phyloP scores from a whole-genome alignment of 1,140 invertebrate species.

The Acromyrmex echinatior region DNA sequence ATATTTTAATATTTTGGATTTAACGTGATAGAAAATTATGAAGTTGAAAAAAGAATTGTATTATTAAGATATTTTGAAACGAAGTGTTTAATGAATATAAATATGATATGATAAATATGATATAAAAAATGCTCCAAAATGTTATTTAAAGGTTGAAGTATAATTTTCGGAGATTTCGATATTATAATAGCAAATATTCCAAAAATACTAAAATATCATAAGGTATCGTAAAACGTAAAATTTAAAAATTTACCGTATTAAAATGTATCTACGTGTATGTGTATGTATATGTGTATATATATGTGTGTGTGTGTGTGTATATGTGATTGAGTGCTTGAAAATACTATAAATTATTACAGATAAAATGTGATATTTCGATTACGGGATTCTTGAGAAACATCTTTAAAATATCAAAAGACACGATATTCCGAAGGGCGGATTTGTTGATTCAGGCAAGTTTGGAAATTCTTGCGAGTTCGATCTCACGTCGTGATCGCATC shows the following conservation, averaged over 20 bases:
- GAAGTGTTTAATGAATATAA: neutral
- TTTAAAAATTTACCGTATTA: neutral
- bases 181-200: neutral
- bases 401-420: neutral
- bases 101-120: no score
- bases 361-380: neutral
- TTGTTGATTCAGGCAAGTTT: constrained; percentile 72
- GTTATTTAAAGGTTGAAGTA: neutral
- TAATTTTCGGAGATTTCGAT: neutral
- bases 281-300: no score
- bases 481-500: constrained; percentile 71
- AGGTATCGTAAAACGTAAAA: neutral
- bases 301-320: no score
- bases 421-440: constrained; percentile 8
- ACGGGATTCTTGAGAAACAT: neutral
- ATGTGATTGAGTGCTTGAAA: neutral
- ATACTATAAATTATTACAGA: neutral
- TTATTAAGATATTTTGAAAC: neutral
- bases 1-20: constrained; percentile 21
- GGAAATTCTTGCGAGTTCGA: constrained; percentile 68
- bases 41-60: neutral
- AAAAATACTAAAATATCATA: constrained; percentile 5
- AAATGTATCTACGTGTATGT: neutral
- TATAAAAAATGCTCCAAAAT: neutral
- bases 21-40: neutral